Conservation (phyloP, 2,888 invertebrate species). For the Perithous albicinctus region DNA sequence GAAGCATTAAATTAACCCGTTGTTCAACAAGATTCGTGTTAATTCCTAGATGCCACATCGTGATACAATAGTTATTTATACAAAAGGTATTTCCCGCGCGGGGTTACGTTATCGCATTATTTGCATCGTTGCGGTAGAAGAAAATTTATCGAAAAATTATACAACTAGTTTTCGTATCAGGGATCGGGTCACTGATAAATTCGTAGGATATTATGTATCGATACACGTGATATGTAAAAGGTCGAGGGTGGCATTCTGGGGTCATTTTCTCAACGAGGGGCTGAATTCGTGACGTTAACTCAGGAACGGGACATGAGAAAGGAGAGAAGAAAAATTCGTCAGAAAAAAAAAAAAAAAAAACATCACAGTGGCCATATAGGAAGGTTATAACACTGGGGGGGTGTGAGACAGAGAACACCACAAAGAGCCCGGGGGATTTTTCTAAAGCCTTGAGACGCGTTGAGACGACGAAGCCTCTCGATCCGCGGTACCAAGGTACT, state of each 20-base stretch:
- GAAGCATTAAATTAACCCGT: not conserved
- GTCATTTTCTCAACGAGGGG: constrained; percentile 45
- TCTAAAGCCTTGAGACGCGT: constrained; percentile 59
- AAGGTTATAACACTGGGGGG: too few species aligned
- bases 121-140: constrained; percentile 8
- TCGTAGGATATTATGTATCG: constrained; percentile 64
- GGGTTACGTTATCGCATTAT: constrained; percentile 27
- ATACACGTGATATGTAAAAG: constrained; percentile 57
- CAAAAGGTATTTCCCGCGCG: not conserved
- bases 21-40: not conserved
- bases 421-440: constrained; percentile 40
- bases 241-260: constrained; percentile 53
- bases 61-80: not conserved
- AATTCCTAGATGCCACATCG: not conserved
- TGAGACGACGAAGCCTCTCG: constrained; percentile 62
- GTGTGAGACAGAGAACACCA: constrained; percentile 30
- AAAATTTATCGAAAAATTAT: constrained; percentile 64
- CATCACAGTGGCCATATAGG: not conserved
- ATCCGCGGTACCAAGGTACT: constrained; percentile 42
- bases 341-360: not conserved
- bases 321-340: not conserved
- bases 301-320: constrained; percentile 17
- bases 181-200: constrained; percentile 53
- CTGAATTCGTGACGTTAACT: constrained; percentile 45
- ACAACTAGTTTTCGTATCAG: constrained; percentile 46